Percentiles rank a stretch among this genome's conserved stretches.
These are phyloP conservation scores for Calycopis cecrops DNA, from an alignment of 1,140 invertebrate species.

Conservation along the genomic window DNA sequence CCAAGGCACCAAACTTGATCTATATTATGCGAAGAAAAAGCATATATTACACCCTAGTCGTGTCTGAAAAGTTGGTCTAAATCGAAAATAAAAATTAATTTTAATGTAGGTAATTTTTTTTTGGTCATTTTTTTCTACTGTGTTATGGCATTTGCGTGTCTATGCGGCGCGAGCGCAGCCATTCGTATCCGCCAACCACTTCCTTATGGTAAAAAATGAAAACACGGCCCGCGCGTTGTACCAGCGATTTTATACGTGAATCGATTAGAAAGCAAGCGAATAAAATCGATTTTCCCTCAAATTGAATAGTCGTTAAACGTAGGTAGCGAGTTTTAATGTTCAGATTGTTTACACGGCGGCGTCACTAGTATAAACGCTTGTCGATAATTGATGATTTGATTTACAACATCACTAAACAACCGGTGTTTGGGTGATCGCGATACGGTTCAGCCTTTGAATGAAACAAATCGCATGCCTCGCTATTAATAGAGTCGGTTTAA, in stretches of 20 bases:
- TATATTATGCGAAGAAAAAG: too few relatives aligned
- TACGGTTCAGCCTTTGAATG: conserved; percentile 56
- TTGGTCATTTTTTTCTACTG: background rate
- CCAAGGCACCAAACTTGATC: too few relatives aligned
- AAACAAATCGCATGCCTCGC: conserved; percentile 36
- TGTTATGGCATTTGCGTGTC: conserved; percentile 27
- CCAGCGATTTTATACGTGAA: conserved; percentile 57
- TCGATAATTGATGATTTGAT: conserved; percentile 75
- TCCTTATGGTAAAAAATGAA: conserved; percentile 53
- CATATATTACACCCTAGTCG: too few relatives aligned
- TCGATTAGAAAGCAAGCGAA: conserved; percentile 68
- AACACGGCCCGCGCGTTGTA: conserved; percentile 27
- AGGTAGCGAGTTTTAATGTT: conserved; percentile 64
- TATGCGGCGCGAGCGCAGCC: conserved; percentile 31
- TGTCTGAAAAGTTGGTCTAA: too few relatives aligned
- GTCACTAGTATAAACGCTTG: conserved; percentile 70
- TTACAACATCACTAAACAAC: conserved; percentile 73
- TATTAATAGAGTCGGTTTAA: background rate
- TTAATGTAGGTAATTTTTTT: conserved; percentile 1
- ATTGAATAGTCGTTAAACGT: conserved; percentile 68
- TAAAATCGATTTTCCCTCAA: conserved; percentile 74
- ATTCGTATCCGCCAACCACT: conserved; percentile 58
- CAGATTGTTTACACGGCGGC: conserved; percentile 70
- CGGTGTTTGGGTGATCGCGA: conserved; percentile 59
- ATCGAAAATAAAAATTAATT: too few relatives aligned